Conservation (phyloP, 2,888 invertebrate genomes). For the Ptychoptera contaminata region DNA sequence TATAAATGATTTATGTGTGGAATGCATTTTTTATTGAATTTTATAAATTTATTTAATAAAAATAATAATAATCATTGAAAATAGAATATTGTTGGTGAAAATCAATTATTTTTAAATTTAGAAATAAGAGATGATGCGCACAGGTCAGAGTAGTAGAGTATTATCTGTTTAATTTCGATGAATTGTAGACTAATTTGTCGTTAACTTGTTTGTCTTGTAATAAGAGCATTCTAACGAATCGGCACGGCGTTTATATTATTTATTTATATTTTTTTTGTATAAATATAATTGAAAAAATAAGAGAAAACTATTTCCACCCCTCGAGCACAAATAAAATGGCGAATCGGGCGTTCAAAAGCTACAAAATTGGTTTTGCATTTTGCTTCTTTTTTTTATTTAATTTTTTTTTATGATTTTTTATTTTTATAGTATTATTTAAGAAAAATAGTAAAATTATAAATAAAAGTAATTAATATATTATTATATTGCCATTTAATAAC, state of each 20-base stretch:
- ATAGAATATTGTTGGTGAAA: no score
- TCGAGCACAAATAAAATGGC: conserved; percentile 15
- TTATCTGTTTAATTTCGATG: no score
- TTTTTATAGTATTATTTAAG: conserved; percentile 3
- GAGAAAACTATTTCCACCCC: not conserved
- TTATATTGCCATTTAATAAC: conserved; percentile 6
- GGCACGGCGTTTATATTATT: conserved; percentile 3
- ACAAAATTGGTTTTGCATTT: conserved; percentile 11
- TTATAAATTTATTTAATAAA: no score
- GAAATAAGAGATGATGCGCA: no score
- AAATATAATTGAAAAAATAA: no score
- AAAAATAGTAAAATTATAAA: conserved; percentile 3
- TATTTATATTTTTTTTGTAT: no score
- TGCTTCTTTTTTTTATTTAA: not conserved
- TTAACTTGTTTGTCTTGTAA: no score
- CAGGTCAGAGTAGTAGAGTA: no score
- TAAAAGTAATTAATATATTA: conserved; percentile 8
- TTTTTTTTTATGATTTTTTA: conserved; percentile 6
- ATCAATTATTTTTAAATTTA: no score
- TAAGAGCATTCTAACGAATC: conserved; percentile 1
- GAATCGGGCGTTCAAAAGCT: conserved; percentile 26
- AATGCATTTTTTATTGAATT: no score
- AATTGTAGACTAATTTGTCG: not conserved
- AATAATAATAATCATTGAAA: no score
- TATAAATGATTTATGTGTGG: no score